Evolutionary conservation across 1,140 invertebrate genomes (phyloP).

Genomic region (Drosophila nikananu): DNA sequence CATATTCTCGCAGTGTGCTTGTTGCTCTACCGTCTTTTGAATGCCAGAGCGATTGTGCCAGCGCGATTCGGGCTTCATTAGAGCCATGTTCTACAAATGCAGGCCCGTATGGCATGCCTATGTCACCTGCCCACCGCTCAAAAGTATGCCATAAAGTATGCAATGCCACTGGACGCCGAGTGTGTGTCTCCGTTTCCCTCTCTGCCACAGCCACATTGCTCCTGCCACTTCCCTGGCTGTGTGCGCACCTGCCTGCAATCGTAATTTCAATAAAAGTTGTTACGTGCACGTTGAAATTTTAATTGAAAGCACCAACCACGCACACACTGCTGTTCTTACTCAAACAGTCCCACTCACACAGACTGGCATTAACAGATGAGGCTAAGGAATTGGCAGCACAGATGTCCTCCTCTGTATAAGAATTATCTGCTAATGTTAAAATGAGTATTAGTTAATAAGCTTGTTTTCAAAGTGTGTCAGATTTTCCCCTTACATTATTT

Average conservation of each 20-base stretch:
- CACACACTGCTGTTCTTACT: slow-evolving; percentile 19
- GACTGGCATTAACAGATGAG: slow-evolving; percentile 5
- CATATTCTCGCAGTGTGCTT: slow-evolving; percentile 22
- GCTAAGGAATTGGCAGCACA: background rate
- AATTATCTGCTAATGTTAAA: background rate
- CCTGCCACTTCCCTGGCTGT: slow-evolving; percentile 28
- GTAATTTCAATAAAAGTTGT: slow-evolving; percentile 83
- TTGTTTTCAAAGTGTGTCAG: too few species aligned
- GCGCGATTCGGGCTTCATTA: slow-evolving; percentile 70
- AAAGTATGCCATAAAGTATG: slow-evolving; percentile 77
- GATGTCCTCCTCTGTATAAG: background rate
- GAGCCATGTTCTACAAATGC: slow-evolving; percentile 53
- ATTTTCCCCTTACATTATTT: too few species aligned
- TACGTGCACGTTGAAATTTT: slow-evolving; percentile 82
- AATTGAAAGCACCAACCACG: slow-evolving; percentile 78
- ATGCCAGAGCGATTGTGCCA: slow-evolving; percentile 30
- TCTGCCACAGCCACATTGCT: background rate
- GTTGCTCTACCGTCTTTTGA: slow-evolving; percentile 53
- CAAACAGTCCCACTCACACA: slow-evolving; percentile 12
- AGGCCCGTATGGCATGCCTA: slow-evolving; percentile 36
- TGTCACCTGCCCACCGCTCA: slow-evolving; percentile 38
- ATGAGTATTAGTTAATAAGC: too few species aligned
- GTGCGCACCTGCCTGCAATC: slow-evolving; percentile 68
- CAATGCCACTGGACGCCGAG: slow-evolving; percentile 52
- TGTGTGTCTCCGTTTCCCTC: slow-evolving; percentile 3